Evolutionary conservation across 2,888 invertebrate genomes (phyloP), one percentile per base, ranked within the genome.

Genomic region (Scrobipalpa costella): DNA sequence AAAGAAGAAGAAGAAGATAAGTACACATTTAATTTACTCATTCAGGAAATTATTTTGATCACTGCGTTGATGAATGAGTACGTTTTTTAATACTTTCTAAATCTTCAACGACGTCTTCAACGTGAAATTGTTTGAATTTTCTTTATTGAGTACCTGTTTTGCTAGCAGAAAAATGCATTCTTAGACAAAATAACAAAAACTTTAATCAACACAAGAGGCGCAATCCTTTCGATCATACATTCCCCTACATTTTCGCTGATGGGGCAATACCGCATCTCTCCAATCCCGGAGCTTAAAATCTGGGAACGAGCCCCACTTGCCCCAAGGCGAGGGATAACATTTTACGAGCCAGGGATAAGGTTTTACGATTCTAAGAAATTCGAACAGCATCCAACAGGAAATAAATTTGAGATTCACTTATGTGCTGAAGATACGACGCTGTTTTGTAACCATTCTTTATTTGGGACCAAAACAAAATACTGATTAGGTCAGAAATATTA

Each of bases 391-490:
- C 62, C 58, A 34, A 64, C 34, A 52, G 58, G 50, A 49, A 64
- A 64, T 64, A 64, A 64, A 64, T 64, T 64, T n/a, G 15, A 61
- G 49, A 61, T 64, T 64, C 64, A 64, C 64, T 64, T 64, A 64
- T 61, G 64, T 55, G 57, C 57, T 59, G 57, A 17, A 19, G 21
- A 38, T 38, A 55, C 38, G 34, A 11, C 17, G 17, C 3, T 8
- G 15, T 17, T 57, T 38, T 55, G 17, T 27, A 21, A 27, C 33
- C 55, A 44, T 44, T 44, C 15, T n/a, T 33, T 27, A 27, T 50
- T 33, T 33, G 13, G 33, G 55, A 33, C 11, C 50, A 17, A 19
- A 50, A 50, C 21, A 50, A 50, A 21, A 50, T 13, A 40, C 9
- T 40, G 40, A 13, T 40, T 13, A 2, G 40, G 2, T 13, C 40